Percentiles rank a stretch among this genome's conserved stretches.
Conservation (phyloP, 2,797 vertebrate species). For the Pelobates cultripes region DNA sequence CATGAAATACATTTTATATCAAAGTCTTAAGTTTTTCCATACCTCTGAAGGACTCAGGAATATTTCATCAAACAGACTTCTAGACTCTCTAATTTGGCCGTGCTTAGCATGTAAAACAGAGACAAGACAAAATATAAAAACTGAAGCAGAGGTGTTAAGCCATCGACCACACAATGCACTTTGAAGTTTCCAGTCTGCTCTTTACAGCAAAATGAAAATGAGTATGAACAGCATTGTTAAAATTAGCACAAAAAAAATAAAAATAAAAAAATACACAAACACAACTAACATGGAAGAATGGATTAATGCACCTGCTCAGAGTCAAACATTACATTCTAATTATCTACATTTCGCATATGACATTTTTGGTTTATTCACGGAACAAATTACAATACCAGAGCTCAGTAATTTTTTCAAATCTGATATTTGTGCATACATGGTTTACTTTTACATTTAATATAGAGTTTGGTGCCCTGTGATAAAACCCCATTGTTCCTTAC, state of each 20-base stretch:
- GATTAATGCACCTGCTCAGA: neutral
- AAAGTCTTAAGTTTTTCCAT: conserved; percentile 72
- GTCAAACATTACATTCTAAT: no score
- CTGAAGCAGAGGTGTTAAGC: conserved; percentile 65
- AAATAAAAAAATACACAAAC: no score
- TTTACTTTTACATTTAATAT: no score
- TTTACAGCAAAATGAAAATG: neutral
- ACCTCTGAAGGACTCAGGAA: conserved; percentile 75
- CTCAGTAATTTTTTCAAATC: no score
- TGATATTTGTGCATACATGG: no score
- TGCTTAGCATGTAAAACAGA: conserved; percentile 71
- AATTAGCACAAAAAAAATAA: neutral
- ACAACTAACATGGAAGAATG: neutral
- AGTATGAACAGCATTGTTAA: neutral
- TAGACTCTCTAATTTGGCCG: conserved; percentile 72
- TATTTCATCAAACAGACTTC: conserved; percentile 77
- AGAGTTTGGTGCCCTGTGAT: no score
- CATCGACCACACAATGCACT: conserved; percentile 60
- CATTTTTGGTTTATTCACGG: no score
- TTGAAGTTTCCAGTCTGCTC: neutral
- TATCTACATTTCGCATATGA: no score
- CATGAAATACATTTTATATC: conserved; percentile 61
- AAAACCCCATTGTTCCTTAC: no score
- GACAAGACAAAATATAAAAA: conserved; percentile 62
- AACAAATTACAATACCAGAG: no score